phyloP scores from a whole-genome alignment of 2,888 invertebrate genomes.

The Microctonus brassicae region DNA sequence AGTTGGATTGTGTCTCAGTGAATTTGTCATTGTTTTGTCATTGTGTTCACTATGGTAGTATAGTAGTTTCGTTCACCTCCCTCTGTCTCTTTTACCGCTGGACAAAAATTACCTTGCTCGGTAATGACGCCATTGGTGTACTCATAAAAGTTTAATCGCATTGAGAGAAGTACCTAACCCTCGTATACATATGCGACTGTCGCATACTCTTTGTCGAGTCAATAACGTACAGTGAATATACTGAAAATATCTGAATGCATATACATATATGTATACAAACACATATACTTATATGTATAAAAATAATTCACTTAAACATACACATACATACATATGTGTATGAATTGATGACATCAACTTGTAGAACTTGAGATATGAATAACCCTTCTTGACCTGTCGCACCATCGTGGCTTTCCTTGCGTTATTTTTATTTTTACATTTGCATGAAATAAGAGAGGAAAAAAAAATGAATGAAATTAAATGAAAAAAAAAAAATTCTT shows the following conservation, averaged over 20 bases:
- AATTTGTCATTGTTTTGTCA: conserved; percentile 7
- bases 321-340: not conserved
- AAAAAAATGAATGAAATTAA: not conserved
- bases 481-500: too few species aligned
- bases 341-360: not conserved
- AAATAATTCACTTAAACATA: conserved; percentile 7
- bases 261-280: too few species aligned
- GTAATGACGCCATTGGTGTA: conserved; percentile 32
- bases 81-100: conserved; percentile 4
- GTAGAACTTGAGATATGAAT: conserved; percentile 5
- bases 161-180: conserved; percentile 36
- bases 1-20: conserved; percentile 6
- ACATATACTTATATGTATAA: conserved; percentile 13
- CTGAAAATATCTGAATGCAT: conserved; percentile 18
- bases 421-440: not conserved
- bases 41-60: not conserved
- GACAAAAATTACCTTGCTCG: conserved; percentile 13
- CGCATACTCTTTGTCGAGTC: conserved; percentile 13
- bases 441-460: not conserved
- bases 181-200: conserved; percentile 6
- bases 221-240: not conserved
- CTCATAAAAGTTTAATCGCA: conserved; percentile 47
- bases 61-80: not conserved
- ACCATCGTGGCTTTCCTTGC: not conserved
- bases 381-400: conserved; percentile 23